Percentiles rank a stretch among this genome's conserved stretches.
Conservation (phyloP, 2,797 vertebrate species). For the Distichodus sexfasciatus region DNA sequence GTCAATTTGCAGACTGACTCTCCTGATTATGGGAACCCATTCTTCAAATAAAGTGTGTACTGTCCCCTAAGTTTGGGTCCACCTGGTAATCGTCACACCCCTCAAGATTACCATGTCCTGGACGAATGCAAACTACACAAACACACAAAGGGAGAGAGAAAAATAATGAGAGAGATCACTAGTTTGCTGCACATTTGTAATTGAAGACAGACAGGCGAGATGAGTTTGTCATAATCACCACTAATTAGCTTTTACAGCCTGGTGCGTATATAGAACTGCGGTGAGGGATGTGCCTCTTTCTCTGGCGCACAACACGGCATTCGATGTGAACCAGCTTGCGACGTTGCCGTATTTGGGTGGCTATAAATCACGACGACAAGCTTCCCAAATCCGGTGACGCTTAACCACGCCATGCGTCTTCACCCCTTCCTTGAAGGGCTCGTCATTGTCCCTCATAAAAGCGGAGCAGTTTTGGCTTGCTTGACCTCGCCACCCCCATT, state of each 20-base stretch:
- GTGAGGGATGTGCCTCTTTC: constrained; percentile 46
- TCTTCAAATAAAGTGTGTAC: too few species aligned
- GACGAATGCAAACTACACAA: too few species aligned
- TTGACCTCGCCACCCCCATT: constrained; percentile 27
- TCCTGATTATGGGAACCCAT: too few species aligned
- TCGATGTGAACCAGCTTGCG: constrained; percentile 48
- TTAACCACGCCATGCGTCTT: constrained; percentile 34
- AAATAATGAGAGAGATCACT: constrained; percentile 12
- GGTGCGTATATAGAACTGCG: constrained; percentile 39
- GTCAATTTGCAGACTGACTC: too few species aligned
- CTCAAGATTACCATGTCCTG: too few species aligned
- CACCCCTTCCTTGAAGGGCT: constrained; percentile 31
- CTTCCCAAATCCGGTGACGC: constrained; percentile 24
- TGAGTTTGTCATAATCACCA: constrained; percentile 49
- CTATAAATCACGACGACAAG: constrained; percentile 36
- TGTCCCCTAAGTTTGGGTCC: too few species aligned
- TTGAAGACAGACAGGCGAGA: constrained; percentile 25
- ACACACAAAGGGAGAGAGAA: background rate
- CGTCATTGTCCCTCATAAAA: constrained; percentile 16
- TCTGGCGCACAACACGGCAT: constrained; percentile 54
- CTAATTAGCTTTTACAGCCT: constrained; percentile 47
- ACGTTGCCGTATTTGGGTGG: constrained; percentile 41
- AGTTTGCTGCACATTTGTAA: constrained; percentile 25
- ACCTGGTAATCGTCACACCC: too few species aligned
- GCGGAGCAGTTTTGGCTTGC: constrained; percentile 6